Evolutionary conservation across 2,797 vertebrate genomes (phyloP).

Genomic region (Florisuga fusca): DNA sequence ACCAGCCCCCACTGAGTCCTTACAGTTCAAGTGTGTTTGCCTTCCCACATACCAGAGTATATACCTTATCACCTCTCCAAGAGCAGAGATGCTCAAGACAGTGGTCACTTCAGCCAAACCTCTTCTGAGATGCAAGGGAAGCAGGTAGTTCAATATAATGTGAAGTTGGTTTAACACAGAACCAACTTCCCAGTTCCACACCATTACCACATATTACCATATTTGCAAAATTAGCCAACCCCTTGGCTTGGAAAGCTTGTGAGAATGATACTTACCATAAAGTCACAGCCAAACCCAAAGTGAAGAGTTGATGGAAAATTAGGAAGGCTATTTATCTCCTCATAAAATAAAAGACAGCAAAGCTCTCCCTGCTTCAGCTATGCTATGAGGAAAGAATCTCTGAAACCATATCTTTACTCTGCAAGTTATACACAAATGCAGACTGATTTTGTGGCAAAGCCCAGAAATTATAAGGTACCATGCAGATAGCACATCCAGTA

Average conservation of each 20-base stretch:
- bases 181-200: neutral
- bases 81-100: neutral
- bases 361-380: neutral
- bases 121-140: neutral
- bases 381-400: neutral
- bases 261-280: neutral
- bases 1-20: neutral
- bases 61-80: neutral
- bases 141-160: neutral
- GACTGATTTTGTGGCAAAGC: neutral
- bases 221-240: neutral
- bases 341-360: neutral
- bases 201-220: neutral
- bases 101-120: neutral
- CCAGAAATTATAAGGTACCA: neutral
- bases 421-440: neutral
- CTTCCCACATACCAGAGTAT: neutral
- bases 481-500: neutral
- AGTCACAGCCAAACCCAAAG: neutral
- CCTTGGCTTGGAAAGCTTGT: neutral
- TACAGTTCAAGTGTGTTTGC: rapidly evolving
- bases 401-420: neutral
- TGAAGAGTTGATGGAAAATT: neutral
- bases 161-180: neutral
- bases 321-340: neutral